These are phyloP conservation scores for Eubucco bourcierii DNA, from an alignment of 2,113 vertebrate genomes.

Conservation along the genomic window DNA sequence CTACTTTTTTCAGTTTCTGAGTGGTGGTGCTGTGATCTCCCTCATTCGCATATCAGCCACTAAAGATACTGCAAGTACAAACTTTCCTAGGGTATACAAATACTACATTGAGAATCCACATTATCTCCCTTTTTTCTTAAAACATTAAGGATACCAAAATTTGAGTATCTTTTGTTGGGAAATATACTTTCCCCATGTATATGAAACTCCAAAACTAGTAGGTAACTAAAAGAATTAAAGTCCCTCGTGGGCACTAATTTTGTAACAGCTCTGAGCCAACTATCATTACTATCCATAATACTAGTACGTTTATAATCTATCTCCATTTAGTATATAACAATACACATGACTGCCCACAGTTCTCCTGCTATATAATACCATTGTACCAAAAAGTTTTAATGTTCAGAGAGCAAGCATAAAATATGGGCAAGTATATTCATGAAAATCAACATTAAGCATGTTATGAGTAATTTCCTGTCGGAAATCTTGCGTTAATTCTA, in stretches of 20 bases:
- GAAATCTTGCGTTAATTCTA: slow-evolving; percentile 18
- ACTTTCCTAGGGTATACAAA: not conserved
- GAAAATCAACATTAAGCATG: not conserved
- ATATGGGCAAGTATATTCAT: not conserved
- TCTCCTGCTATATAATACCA: not conserved
- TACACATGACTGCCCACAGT: not conserved
- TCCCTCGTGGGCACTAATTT: not conserved
- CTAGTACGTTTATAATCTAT: not conserved
- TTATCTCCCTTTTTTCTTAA: not conserved
- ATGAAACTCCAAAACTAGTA: not conserved
- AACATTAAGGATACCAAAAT: not conserved
- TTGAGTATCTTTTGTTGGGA: not conserved
- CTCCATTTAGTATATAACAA: not conserved
- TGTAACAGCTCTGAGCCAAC: not conserved
- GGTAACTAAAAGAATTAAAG: not conserved
- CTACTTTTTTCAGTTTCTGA: not conserved
- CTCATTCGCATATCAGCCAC: not conserved
- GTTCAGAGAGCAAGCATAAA: not conserved
- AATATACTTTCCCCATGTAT: not conserved
- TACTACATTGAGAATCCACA: not conserved
- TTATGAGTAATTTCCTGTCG: slow-evolving; percentile 45
- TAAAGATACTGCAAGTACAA: not conserved
- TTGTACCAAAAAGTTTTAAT: not conserved
- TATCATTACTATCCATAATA: not conserved
- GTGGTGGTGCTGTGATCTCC: not conserved